Evolutionary conservation across 2,797 vertebrate species (phyloP), one percentile per base, ranked within the genome.

Genomic region (Serranus cabrilla): DNA sequence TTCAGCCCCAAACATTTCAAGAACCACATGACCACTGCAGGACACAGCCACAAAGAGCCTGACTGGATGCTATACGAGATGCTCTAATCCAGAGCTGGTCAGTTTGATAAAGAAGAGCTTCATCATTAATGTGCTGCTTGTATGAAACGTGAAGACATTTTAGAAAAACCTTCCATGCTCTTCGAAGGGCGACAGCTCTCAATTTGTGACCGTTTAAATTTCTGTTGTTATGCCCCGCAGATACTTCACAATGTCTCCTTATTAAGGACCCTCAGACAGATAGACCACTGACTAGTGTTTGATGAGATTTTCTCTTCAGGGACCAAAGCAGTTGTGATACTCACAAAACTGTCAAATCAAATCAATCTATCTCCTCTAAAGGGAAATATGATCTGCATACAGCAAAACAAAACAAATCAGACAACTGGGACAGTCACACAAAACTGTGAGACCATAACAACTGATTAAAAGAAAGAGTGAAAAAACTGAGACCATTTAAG

Each of bases 271-370:
- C 63, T 83, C 11, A 56, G 54, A 63, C 27, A 56, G 39, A 80
- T 65, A 20, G 27, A 47, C 13, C 54, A 27, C 60, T 68, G 61
- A 83, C 31, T 54, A 58, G 42, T 71, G 55, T 80, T 77, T 74
- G 65, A 82, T 85, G 69, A 80, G 45, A 67, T 69, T 68, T 81
- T 75, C 20, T 71, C 69, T 55, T 67, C 10, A 47, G 78, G 74
- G 60, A 67, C 57, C 1, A 6, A 17, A 27, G 50, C 17, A 64
- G 50, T 57, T 42, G 60, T 67, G 17, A 64, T 70, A 55, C 58
- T 60, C 20, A 20, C 16, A 39, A 40, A 43, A 59, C 65, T 62
- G 78, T 80, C 78, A 78, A 66, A 80, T 80, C 60, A 80, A 85
- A 82, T 76, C 60, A 74, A 71, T 82, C 58, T 51, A 43, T 64